phyloP scores from a whole-genome alignment of 2,888 invertebrate species.

The Aphidius colemani region DNA sequence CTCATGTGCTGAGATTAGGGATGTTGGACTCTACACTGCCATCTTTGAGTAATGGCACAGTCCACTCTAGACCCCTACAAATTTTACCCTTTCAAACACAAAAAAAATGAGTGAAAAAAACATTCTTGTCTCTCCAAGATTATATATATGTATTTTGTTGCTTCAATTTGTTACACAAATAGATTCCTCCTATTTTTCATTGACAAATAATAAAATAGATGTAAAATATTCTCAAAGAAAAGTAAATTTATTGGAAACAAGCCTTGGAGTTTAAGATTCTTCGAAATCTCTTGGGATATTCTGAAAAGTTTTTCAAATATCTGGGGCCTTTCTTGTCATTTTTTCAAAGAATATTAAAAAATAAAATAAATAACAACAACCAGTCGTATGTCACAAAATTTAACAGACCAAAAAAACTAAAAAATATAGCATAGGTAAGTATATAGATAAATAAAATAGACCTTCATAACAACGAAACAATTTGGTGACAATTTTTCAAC shows the following conservation, averaged over 20 bases:
- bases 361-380: conserved; percentile 17
- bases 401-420: conserved; percentile 17
- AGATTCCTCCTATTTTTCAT: not conserved
- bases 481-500: conserved; percentile 50
- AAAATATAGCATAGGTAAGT: conserved; percentile 17
- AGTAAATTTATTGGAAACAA: not conserved
- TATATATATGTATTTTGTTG: not conserved
- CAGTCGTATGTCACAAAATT: conserved; percentile 14
- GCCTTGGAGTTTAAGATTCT: not conserved
- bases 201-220: conserved; percentile 11
- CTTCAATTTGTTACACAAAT: not conserved
- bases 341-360: conserved; percentile 14
- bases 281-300: conserved; percentile 21
- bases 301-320: conserved; percentile 34
- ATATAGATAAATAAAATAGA: conserved; percentile 30
- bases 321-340: conserved; percentile 36
- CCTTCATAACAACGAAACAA: conserved; percentile 42
- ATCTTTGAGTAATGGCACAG: conserved; percentile 57
- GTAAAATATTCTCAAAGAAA: conserved; percentile 12
- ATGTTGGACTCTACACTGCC: conserved; percentile 49
- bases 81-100: not conserved
- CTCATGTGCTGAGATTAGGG: conserved; percentile 59
- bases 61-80: conserved; percentile 35
- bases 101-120: conserved; percentile 5
- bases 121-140: not conserved